Percentiles rank a stretch among this genome's conserved stretches.
phyloP scores from a whole-genome alignment of 1,140 invertebrate genomes.

The Idris sp. region DNA sequence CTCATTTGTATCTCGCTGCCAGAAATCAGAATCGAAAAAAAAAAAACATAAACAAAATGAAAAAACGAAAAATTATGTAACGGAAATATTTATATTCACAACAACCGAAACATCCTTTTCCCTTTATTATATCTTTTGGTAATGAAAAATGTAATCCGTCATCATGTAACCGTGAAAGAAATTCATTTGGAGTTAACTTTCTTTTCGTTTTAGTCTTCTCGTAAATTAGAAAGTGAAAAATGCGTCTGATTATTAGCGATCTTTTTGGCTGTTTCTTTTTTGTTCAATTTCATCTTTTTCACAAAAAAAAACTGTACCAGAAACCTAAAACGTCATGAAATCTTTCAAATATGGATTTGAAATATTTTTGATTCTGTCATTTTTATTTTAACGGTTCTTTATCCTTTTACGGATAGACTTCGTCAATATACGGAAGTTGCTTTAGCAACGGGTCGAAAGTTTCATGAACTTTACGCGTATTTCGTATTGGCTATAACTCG shows the following conservation, averaged over 20 bases:
- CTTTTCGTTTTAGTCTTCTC: constrained; percentile 47
- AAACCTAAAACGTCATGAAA: no score
- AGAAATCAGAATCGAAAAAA: constrained; percentile 19
- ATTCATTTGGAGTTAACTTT: constrained; percentile 41
- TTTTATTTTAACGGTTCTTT: no score
- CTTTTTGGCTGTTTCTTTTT: constrained; percentile 24
- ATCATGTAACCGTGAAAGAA: constrained; percentile 54
- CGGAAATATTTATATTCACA: constrained; percentile 6
- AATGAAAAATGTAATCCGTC: constrained; percentile 41
- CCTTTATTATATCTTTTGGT: constrained; percentile 11
- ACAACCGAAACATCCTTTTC: constrained; percentile 22
- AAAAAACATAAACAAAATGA: constrained; percentile 19
- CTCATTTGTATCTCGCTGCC: constrained; percentile 34
- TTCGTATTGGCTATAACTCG: constrained; percentile 55
- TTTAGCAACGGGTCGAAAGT: constrained; percentile 51
- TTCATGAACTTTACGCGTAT: constrained; percentile 51
- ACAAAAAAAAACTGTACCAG: no score
- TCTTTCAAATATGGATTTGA: no score
- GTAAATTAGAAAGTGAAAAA: constrained; percentile 59
- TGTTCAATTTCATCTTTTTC: not conserved
- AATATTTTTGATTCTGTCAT: no score
- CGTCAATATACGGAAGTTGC: constrained; percentile 45
- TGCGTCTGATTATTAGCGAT: constrained; percentile 26
- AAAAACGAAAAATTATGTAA: constrained; percentile 23
- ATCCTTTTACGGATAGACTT: no score